Evolutionary conservation across 30 jellyfish, hydroid and myxozoan species (phyloP).

Genomic region (Morbakka virulenta): DNA sequence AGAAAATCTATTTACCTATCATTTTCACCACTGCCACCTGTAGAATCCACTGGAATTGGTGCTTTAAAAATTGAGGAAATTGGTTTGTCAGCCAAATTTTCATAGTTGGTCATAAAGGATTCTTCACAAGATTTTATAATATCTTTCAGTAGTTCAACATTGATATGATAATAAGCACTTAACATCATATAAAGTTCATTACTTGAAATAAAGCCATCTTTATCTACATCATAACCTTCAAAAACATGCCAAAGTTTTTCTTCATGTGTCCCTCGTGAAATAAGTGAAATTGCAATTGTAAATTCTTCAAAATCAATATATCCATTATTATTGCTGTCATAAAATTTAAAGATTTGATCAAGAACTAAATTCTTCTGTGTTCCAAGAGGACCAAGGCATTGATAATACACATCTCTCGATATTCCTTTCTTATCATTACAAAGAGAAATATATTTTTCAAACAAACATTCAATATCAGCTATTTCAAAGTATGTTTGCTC

Average conservation of each 20-base stretch:
- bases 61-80: constrained; percentile 95
- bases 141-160: constrained; percentile 91
- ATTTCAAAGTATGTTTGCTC: constrained; percentile 73
- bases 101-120: constrained; percentile 92
- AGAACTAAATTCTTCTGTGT: constrained; percentile 73
- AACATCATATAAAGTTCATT: constrained; percentile 70
- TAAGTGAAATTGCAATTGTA: constrained; percentile 72
- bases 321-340: constrained; percentile 84
- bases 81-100: constrained; percentile 86
- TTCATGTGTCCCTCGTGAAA: constrained; percentile 79
- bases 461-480: constrained; percentile 82
- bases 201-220: constrained; percentile 73
- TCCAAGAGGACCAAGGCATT: constrained; percentile 94
- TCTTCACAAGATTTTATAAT: constrained; percentile 97
- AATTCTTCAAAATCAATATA: constrained; percentile 76
- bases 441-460: constrained; percentile 72
- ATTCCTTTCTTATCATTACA: constrained; percentile 76
- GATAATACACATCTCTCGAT: constrained; percentile 61
- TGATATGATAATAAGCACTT: constrained; percentile 85
- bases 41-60: constrained; percentile 75
- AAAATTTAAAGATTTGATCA: constrained; percentile 74
- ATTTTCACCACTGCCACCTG: no score
- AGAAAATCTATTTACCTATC: no score
- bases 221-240: constrained; percentile 88
- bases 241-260: constrained; percentile 78